Evolutionary conservation across 2,113 vertebrate species (phyloP).

Genomic region (Crotalus horridus): DNA sequence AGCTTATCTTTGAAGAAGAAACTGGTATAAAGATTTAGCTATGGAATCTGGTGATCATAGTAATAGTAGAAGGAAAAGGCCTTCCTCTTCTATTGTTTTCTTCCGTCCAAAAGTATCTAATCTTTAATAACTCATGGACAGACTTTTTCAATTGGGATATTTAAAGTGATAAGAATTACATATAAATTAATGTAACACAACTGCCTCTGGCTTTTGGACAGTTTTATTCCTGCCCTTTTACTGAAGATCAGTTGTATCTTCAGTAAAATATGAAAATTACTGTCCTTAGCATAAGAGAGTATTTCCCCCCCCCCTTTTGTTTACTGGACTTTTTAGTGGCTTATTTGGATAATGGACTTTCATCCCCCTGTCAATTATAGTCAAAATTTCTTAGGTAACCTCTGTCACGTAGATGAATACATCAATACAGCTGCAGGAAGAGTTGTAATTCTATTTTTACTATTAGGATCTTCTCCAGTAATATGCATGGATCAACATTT

Average conservation of each 20-base stretch:
- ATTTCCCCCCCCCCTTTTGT: not conserved
- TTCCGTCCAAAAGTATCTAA: constrained; percentile 61
- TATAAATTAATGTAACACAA: constrained; percentile 63
- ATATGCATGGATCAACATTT: constrained; percentile 58
- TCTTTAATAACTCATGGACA: constrained; percentile 74
- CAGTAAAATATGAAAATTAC: constrained; percentile 41
- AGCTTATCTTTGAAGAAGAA: constrained; percentile 62
- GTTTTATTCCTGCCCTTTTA: constrained; percentile 65
- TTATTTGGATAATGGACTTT: constrained; percentile 52
- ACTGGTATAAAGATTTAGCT: constrained; percentile 60
- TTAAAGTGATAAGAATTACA: constrained; percentile 63
- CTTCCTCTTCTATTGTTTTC: constrained; percentile 57
- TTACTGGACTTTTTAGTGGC: constrained; percentile 54
- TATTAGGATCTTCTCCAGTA: constrained; percentile 48
- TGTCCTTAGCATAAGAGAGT: constrained; percentile 49
- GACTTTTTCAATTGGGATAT: constrained; percentile 62
- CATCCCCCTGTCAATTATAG: constrained; percentile 44
- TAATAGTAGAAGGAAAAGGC: constrained; percentile 51
- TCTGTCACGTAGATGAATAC: constrained; percentile 52
- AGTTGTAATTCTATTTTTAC: constrained; percentile 23
- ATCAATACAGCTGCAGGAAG: constrained; percentile 46
- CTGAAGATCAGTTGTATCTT: constrained; percentile 67
- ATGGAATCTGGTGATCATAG: constrained; percentile 54
- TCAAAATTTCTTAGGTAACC: constrained; percentile 42
- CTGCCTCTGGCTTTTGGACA: constrained; percentile 57